These are phyloP conservation scores for Hirtodrosophila cameraria DNA, from an alignment of 2,888 invertebrate species.

Conservation along the genomic window DNA sequence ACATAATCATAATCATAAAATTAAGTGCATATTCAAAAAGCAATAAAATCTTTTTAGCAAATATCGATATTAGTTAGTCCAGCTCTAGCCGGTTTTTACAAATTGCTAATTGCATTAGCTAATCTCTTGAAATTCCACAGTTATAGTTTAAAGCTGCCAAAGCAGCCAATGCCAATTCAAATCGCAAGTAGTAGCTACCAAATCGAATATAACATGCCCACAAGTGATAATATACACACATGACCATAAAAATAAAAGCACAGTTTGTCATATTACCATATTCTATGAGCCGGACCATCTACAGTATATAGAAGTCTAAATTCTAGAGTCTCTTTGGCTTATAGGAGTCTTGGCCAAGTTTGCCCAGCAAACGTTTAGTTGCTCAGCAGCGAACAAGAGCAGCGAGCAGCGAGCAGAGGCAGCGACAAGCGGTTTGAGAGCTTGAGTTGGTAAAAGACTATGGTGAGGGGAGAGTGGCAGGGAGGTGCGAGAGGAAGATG, in stretches of 20 bases:
- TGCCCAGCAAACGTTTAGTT: conserved; percentile 65
- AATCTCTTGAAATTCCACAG: conserved; percentile 22
- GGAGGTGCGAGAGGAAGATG: not conserved
- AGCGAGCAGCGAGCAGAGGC: too few relatives aligned
- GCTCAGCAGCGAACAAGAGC: conserved; percentile 50
- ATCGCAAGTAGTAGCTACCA: conserved; percentile 16
- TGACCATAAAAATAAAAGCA: conserved; percentile 71
- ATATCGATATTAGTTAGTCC: too few relatives aligned
- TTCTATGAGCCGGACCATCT: conserved; percentile 43
- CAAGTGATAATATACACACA: conserved; percentile 72
- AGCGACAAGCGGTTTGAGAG: conserved; percentile 30
- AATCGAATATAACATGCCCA: conserved; percentile 39
- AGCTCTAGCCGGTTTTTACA: not conserved
- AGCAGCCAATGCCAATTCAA: conserved; percentile 18
- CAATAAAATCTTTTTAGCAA: not conserved
- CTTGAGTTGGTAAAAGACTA: conserved; percentile 6
- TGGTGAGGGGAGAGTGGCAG: not conserved
- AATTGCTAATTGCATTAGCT: conserved; percentile 17
- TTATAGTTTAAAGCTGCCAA: conserved; percentile 2
- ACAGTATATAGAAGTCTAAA: conserved; percentile 7
- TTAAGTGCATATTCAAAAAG: too few relatives aligned
- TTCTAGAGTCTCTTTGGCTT: conserved; percentile 43
- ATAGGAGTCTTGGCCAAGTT: conserved; percentile 61
- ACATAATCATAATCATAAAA: too few relatives aligned
- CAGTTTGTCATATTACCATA: conserved; percentile 63